Percentiles rank a stretch among this genome's conserved stretches.
These are phyloP conservation scores for Orchesellides sinensis DNA, from an alignment of 2,888 invertebrate species.

Conservation along the genomic window DNA sequence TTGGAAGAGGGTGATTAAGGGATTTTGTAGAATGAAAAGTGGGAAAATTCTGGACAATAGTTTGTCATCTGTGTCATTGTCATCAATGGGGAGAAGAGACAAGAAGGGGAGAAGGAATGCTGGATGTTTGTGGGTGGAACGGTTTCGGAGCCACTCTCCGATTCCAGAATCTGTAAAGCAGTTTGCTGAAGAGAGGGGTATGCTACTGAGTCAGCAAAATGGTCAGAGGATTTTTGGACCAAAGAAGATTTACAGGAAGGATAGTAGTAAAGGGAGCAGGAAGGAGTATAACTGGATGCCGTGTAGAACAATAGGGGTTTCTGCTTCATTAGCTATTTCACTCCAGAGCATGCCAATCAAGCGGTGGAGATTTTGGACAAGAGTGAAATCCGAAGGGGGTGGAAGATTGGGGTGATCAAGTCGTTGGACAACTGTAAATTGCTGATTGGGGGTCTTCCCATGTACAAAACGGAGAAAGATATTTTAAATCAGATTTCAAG, in stretches of 20 bases:
- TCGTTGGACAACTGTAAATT: slow-evolving; percentile 48
- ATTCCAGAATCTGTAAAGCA: background rate
- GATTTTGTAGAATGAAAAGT: too few relatives aligned
- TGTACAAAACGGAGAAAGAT: background rate
- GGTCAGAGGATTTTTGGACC: slow-evolving; percentile 34
- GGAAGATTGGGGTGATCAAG: background rate
- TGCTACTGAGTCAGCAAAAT: slow-evolving; percentile 23
- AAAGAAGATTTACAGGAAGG: background rate
- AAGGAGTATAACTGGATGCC: too few relatives aligned
- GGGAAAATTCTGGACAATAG: too few relatives aligned
- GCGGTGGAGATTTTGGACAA: slow-evolving; percentile 13
- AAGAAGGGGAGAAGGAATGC: too few relatives aligned
- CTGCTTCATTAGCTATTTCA: slow-evolving; percentile 40
- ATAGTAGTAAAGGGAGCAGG: slow-evolving; percentile 22
- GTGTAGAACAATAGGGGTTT: slow-evolving; percentile 52
- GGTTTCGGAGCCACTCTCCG: too few relatives aligned
- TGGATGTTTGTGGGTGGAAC: too few relatives aligned
- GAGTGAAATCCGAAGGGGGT: background rate
- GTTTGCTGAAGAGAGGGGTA: background rate
- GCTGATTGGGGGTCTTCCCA: slow-evolving; percentile 28
- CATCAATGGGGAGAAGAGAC: too few relatives aligned
- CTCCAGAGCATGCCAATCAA: background rate
- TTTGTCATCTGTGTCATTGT: too few relatives aligned
- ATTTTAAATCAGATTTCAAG: background rate
- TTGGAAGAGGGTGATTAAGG: too few relatives aligned